Base-by-base conservation (phyloP, 2,888 invertebrate species). In the Parnassius orleans region DNA sequence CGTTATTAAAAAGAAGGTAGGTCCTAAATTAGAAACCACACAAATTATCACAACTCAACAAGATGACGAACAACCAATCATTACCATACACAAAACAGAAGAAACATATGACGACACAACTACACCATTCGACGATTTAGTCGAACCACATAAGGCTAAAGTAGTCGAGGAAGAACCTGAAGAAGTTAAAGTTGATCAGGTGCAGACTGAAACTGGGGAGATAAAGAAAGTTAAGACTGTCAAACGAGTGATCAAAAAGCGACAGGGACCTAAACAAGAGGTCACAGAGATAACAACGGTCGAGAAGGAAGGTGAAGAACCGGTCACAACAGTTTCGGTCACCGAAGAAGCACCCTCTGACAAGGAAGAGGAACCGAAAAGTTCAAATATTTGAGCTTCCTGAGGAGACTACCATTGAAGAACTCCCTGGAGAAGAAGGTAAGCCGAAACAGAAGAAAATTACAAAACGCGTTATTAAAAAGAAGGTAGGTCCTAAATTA, bases 1-100 rank as follows among this genome's bases (percentile, higher is more conserved):
- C 19, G 79, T 50, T 7, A 33, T 33, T 5, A 33, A 33, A 33
- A 33, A 33, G 33, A 33, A 7, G 33, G 7, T 7, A 33, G 33
- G 33, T 33, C 80, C 72, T 2, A 72, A 67, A 44, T 51, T 67
- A 3, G 68, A 69, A 64, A 70, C 71, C 0, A 72, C 69, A 54
- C 44, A 44, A 41, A 33, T 33, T 3, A 44, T 9, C 60, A 71
- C 60, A 66, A 68, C 33, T 46, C 69, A 67, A 69, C 68, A 87
- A 80, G 73, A 90, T 75, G 76, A 87, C 77, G 86, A 87, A 61
- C 46, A 74, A 51, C 73, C 80, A 12, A 63, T 79, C 41, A 72
- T 76, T 46, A 69, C 75, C 42, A 57, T 66, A 46, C 65, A 67
- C 58, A 63, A 56, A 33, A 66, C 65, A 12, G 63, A 69, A 33